Evolutionary conservation across 2,113 vertebrate genomes (phyloP).

Genomic region (Prionailurus viverrinus): DNA sequence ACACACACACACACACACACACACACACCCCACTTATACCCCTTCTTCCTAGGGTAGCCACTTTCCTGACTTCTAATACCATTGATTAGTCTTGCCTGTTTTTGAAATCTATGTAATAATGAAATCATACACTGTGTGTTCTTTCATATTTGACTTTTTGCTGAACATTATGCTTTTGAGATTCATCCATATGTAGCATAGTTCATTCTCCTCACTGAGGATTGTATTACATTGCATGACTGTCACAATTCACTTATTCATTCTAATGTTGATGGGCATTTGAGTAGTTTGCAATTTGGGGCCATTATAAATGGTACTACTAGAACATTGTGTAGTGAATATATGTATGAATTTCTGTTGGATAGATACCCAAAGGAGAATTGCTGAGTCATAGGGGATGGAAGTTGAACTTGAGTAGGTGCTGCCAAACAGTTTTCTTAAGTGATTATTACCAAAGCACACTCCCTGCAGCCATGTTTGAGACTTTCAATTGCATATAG

Average conservation of each 20-base stretch:
- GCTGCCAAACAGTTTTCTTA: background rate
- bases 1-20: too few species aligned
- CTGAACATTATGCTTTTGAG: background rate
- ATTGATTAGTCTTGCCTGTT: background rate
- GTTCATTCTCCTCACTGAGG: background rate
- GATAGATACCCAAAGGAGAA: background rate
- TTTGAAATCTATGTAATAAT: background rate
- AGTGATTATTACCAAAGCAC: background rate
- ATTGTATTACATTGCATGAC: background rate
- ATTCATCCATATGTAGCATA: background rate
- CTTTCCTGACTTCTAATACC: background rate
- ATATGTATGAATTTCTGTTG: background rate
- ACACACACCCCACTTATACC: background rate
- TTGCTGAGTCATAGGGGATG: background rate
- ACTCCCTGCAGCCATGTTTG: background rate
- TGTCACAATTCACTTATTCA: background rate
- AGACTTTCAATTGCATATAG: background rate
- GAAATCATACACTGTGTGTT: background rate
- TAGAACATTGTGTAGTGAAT: background rate
- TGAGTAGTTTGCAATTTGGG: background rate
- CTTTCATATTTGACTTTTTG: background rate
- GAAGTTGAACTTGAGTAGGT: background rate
- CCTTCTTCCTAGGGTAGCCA: too few species aligned
- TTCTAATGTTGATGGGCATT: background rate
- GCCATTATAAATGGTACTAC: background rate